Percentiles rank a stretch among this genome's conserved stretches.
Evolutionary conservation across 2,113 vertebrate genomes (phyloP).

Genomic region (Calcarius ornatus): DNA sequence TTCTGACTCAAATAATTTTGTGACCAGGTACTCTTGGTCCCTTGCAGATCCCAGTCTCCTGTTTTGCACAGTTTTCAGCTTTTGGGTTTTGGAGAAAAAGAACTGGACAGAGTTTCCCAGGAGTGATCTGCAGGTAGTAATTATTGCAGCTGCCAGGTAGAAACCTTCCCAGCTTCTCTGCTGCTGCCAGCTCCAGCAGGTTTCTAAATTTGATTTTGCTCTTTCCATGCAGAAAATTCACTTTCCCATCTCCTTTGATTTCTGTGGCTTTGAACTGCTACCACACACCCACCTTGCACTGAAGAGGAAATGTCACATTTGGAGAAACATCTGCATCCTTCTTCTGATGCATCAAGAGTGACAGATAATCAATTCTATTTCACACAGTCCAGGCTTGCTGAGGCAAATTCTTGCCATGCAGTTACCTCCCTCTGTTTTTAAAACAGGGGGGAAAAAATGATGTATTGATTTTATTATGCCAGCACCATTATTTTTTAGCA

Average conservation of each 20-base stretch:
- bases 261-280: not conserved
- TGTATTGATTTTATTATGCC: not conserved
- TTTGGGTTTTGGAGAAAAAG: not conserved
- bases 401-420: not conserved
- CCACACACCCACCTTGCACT: not conserved
- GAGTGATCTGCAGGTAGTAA: not conserved
- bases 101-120: not conserved
- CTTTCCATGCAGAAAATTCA: not conserved
- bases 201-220: not conserved
- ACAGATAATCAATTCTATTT: not conserved
- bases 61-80: not conserved
- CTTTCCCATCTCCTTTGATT: not conserved
- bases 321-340: not conserved
- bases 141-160: not conserved
- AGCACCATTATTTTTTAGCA: not conserved
- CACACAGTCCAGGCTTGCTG: not conserved
- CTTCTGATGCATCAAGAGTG: not conserved
- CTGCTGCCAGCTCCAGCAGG: not conserved
- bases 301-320: not conserved
- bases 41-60: not conserved
- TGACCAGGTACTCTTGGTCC: not conserved
- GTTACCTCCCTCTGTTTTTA: not conserved
- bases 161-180: not conserved
- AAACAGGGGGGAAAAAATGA: not conserved
- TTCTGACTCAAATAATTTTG: not conserved